Percentiles rank a stretch among this genome's conserved stretches.
These are phyloP conservation scores for Aphelinus certus DNA, from an alignment of 1,140 invertebrate genomes.

Conservation along the genomic window DNA sequence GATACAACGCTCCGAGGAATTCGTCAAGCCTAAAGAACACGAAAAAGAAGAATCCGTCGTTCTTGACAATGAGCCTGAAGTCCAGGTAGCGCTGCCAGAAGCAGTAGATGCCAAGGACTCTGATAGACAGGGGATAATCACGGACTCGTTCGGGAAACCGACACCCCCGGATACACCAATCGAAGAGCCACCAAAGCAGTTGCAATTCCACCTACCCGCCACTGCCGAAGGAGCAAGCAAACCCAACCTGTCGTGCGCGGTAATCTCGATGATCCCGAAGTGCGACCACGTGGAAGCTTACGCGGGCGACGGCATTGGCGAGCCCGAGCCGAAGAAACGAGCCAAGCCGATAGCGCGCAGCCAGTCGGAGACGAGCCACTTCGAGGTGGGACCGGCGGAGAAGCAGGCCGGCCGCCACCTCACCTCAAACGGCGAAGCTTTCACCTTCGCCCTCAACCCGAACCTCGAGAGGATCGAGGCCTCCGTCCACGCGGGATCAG, in stretches of 20 bases:
- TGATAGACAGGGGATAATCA: too few relatives aligned
- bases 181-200: neutral
- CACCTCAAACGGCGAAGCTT: conserved; percentile 47
- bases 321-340: conserved; percentile 42
- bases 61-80: too few relatives aligned
- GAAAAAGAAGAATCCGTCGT: too few relatives aligned
- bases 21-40: too few relatives aligned
- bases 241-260: conserved; percentile 37
- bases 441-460: conserved; percentile 52
- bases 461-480: conserved; percentile 40
- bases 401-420: conserved; percentile 44
- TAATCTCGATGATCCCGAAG: conserved; percentile 56
- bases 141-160: too few relatives aligned
- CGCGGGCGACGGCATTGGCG: neutral
- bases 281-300: conserved; percentile 43
- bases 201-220: neutral
- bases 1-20: too few relatives aligned
- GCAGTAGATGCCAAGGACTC: too few relatives aligned
- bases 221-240: neutral
- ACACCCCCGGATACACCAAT: neutral
- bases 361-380: conserved; percentile 52
- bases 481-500: conserved; percentile 21
- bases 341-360: conserved; percentile 44
- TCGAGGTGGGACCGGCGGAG: conserved; percentile 45
- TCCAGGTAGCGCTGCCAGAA: too few relatives aligned